These are phyloP conservation scores for Coreoperca whiteheadi DNA, from an alignment of 2,113 vertebrate genomes.

Conservation along the genomic window DNA sequence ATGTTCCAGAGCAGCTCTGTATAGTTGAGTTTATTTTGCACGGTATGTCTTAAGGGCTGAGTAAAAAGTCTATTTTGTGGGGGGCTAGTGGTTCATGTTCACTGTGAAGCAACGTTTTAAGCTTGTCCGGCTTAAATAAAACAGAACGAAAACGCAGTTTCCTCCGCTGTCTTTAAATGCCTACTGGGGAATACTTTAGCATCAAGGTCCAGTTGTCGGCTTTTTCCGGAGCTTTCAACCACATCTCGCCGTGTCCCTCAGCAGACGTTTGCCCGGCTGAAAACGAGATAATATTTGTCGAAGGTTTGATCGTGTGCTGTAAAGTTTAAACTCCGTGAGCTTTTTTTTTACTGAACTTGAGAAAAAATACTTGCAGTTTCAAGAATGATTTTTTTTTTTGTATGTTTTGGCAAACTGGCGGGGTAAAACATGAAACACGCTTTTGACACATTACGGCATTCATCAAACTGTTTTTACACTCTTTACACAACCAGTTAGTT, in stretches of 20 bases:
- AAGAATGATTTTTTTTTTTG: neutral
- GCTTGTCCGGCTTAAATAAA: neutral
- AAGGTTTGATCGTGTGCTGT: neutral
- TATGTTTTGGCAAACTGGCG: neutral
- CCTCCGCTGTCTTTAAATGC: neutral
- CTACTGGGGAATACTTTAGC: neutral
- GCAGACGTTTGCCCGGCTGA: neutral
- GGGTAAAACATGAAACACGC: neutral
- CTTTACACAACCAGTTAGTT: no score
- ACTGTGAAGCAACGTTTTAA: neutral
- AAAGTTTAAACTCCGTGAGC: neutral
- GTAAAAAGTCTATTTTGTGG: no score
- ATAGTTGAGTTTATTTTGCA: neutral
- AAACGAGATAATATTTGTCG: neutral
- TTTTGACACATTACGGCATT: neutral
- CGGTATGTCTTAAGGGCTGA: no score
- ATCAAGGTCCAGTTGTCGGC: neutral
- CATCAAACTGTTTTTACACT: no score
- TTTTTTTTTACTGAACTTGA: neutral
- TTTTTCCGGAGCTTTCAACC: neutral
- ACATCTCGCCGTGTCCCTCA: neutral
- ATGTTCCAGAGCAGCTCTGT: neutral
- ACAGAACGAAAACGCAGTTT: neutral
- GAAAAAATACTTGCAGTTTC: neutral
- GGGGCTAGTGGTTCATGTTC: neutral